Evolutionary conservation across 2,888 invertebrate species (phyloP), one percentile per base, ranked within the genome.

Genomic region (Perithous albicinctus): DNA sequence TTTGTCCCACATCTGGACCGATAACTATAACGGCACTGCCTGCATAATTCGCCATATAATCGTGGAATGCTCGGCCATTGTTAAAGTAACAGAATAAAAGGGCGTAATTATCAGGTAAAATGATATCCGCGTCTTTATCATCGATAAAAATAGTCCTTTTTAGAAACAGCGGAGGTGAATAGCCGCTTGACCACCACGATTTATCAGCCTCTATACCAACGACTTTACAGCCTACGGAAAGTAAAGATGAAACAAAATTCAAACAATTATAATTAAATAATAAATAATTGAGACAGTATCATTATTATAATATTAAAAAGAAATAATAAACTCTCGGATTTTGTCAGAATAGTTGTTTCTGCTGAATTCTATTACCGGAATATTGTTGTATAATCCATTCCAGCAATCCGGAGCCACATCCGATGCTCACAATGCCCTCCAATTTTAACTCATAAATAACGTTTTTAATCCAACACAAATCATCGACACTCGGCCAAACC

Each of bases 81-180:
- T 97, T 97, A 87, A 97, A 97, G 88, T 97, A 97, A 89, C 97
- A 97, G 91, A 97, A 97, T 63, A 97, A 89, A 69, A 97, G 88
- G 0, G 96, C 96, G 76, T 94, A 94, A 51, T 94, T 92, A 35
- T 93, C 90, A 1, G 95, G 91, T 69, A 94, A 89, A 41, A 88
- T 81, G 12, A 87, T 59, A 32, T 72, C 32, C 15, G 73, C 56
- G 0, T 86, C 78, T 69, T 87, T 87, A 73, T 93, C 93, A 64
- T 90, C 89, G 86, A 94, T 90, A 85, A 89, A 91, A 10, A 84
- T 66, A 0, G 88, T 84, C 32, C 89, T 86, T n/a, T 87, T 82
- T 4, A 91, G 67, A 89, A 97, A 97, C 73, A 94, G 94, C 1
- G 95, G 95, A 20, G 96, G 95, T 1, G 96, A 95, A 91, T 97